phyloP scores from a whole-genome alignment of 2,113 vertebrate species.

The Galemys pyrenaicus region DNA sequence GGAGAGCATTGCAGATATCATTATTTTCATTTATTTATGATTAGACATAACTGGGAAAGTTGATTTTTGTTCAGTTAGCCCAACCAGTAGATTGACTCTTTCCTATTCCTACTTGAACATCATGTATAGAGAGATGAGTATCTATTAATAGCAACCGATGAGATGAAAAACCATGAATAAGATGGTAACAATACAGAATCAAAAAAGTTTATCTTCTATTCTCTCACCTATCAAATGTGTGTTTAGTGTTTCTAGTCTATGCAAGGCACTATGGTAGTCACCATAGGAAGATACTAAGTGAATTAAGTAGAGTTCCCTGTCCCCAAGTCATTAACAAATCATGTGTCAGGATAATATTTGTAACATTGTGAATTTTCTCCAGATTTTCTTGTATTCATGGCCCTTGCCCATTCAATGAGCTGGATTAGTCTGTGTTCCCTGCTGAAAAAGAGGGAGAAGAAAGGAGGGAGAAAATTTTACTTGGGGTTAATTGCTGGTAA shows the following conservation, averaged over 20 bases:
- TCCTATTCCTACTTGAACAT: constrained; percentile 1
- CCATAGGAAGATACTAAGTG: background rate
- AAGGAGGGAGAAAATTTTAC: background rate
- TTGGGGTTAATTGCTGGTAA: background rate
- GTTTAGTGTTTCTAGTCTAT: background rate
- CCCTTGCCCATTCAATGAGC: background rate
- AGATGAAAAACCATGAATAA: background rate
- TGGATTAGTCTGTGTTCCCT: background rate
- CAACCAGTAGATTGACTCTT: background rate
- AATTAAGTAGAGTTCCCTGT: background rate
- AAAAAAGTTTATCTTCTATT: background rate
- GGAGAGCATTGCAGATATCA: background rate
- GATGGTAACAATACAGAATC: background rate
- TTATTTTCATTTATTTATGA: background rate
- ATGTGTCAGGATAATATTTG: background rate
- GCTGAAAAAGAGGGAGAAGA: background rate
- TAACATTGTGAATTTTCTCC: background rate
- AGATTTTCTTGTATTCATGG: background rate
- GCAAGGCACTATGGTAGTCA: background rate
- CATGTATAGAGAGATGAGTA: background rate
- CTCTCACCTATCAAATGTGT: background rate
- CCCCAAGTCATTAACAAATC: background rate
- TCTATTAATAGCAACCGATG: background rate
- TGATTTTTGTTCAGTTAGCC: too few species aligned
- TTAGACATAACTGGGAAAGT: background rate